Percentiles rank a stretch among this genome's conserved stretches.
phyloP scores from a whole-genome alignment of 2,113 vertebrate genomes.

The Dicerorhinus sumatrensis region DNA sequence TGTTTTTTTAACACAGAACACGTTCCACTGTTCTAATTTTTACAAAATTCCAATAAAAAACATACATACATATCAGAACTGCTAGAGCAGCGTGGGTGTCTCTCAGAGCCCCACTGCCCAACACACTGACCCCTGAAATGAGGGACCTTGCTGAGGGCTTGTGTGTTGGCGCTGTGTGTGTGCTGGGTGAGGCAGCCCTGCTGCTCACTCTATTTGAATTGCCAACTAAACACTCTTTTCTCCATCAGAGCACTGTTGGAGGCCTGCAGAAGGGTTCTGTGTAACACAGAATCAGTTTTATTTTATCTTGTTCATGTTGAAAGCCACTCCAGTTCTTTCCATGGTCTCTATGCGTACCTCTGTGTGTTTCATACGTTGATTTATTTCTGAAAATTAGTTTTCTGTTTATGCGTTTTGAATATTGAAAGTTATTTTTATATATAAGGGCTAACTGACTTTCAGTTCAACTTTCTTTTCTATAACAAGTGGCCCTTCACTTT shows the following conservation, averaged over 20 bases:
- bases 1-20: neutral
- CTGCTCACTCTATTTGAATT: neutral
- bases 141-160: too few relatives aligned
- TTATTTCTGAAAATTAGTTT: neutral
- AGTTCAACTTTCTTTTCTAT: neutral
- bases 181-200: neutral
- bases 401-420: neutral
- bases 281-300: neutral
- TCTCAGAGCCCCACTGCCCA: fast-evolving
- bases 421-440: neutral
- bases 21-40: neutral
- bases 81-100: fast-evolving
- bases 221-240: neutral
- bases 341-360: fast-evolving
- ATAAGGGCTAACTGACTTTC: neutral
- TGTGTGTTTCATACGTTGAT: neutral
- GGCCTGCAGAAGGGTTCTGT: neutral
- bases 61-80: neutral
- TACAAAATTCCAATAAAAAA: neutral
- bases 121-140: fast-evolving
- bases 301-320: neutral
- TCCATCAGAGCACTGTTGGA: fast-evolving
- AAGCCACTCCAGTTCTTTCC: neutral
- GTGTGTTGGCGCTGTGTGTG: fast-evolving
- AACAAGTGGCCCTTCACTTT: neutral